phyloP scores from a whole-genome alignment of 1,140 invertebrate species.

The Leptopilina boulardi region DNA sequence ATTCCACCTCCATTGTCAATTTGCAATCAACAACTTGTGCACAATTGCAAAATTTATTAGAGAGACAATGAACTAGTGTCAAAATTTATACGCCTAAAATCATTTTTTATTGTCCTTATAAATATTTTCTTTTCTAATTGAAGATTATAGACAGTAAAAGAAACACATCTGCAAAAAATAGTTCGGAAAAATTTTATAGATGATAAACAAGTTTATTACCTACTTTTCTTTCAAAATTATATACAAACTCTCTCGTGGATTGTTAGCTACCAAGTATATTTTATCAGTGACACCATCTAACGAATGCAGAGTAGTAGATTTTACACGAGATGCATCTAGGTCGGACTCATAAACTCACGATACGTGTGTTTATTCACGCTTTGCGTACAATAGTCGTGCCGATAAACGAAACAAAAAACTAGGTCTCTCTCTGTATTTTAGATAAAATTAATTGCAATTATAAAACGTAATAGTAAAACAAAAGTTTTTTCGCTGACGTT shows the following conservation, averaged over 20 bases:
- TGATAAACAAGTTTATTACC: no score
- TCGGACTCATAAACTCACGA: not conserved
- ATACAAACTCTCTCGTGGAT: no score
- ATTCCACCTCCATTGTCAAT: slow-evolving; percentile 43
- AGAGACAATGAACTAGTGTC: slow-evolving; percentile 14
- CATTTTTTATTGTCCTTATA: no score
- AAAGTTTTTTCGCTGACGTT: not conserved
- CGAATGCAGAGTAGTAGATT: not conserved
- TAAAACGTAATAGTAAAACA: not conserved
- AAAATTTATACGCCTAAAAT: slow-evolving; percentile 24
- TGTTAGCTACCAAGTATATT: not conserved
- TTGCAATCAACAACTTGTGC: slow-evolving; percentile 38
- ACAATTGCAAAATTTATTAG: slow-evolving; percentile 11
- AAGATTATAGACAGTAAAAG: no score
- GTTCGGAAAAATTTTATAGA: no score
- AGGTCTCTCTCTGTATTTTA: not conserved
- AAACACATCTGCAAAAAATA: no score
- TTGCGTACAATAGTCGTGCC: not conserved
- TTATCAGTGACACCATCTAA: slow-evolving; percentile 17
- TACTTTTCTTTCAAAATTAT: no score
- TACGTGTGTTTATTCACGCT: not conserved
- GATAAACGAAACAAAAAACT: slow-evolving; percentile 12
- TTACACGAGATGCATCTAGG: slow-evolving; percentile 1
- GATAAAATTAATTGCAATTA: slow-evolving; percentile 6
- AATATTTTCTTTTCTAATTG: no score